Evolutionary conservation across 2,113 vertebrate species (phyloP).

Genomic region (Pteronura brasiliensis): DNA sequence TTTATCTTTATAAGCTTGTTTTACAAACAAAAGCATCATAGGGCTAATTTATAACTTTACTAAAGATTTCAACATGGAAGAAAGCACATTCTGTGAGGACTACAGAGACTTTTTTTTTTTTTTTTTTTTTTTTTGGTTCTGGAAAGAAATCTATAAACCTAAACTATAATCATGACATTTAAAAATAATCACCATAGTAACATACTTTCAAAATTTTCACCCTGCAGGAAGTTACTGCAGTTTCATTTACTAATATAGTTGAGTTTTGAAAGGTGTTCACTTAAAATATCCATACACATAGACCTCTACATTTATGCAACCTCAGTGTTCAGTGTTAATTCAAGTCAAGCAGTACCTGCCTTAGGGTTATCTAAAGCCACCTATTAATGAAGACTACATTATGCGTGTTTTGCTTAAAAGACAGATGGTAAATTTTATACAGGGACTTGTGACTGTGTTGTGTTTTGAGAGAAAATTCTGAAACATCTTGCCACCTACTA

Average conservation of each 20-base stretch:
- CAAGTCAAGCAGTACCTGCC: not conserved
- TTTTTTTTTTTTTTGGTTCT: not conserved
- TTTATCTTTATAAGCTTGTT: slow-evolving; percentile 18
- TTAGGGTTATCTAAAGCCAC: not conserved
- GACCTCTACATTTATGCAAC: not conserved
- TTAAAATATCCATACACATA: slow-evolving; percentile 47
- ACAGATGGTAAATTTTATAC: not conserved
- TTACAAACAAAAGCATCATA: slow-evolving; percentile 1
- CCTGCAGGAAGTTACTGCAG: slow-evolving; percentile 54
- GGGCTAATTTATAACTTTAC: slow-evolving; percentile 40
- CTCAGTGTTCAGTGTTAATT: not conserved
- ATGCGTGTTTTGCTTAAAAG: not conserved
- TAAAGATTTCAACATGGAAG: slow-evolving; percentile 36
- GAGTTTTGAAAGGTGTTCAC: slow-evolving; percentile 33
- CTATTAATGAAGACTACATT: not conserved
- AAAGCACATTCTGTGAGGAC: slow-evolving; percentile 43
- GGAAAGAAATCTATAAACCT: slow-evolving; percentile 63
- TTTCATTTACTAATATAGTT: slow-evolving; percentile 43
- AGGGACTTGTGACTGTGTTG: not conserved
- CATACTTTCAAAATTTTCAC: slow-evolving; percentile 57
- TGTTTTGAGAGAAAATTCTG: not conserved
- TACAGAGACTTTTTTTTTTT: slow-evolving; percentile 17
- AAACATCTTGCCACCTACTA: not conserved
- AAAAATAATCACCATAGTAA: slow-evolving; percentile 66
- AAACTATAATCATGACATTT: slow-evolving; percentile 40